These are phyloP conservation scores for Acanthornis magna DNA, from an alignment of 2,797 vertebrate genomes.

Conservation along the genomic window DNA sequence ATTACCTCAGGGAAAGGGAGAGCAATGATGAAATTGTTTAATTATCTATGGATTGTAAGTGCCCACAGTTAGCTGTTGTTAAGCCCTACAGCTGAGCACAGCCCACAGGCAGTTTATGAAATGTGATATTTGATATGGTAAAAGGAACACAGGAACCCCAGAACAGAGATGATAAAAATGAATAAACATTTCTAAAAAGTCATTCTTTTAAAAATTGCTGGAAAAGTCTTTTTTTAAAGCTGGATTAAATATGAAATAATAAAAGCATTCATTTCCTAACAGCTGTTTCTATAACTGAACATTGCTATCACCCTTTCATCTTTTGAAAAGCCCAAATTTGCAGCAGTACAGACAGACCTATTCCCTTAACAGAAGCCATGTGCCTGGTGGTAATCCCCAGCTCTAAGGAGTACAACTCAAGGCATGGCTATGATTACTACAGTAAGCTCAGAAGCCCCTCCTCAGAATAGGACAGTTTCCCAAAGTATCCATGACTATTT, in stretches of 20 bases:
- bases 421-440: neutral
- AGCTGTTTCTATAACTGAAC: neutral
- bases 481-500: neutral
- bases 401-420: neutral
- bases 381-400: neutral
- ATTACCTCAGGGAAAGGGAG: neutral
- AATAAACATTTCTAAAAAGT: neutral
- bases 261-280: neutral
- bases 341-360: neutral
- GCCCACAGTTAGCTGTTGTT: neutral
- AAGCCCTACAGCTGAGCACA: neutral
- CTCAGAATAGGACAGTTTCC: neutral
- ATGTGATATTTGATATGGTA: neutral
- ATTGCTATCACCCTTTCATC: neutral
- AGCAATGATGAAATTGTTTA: neutral
- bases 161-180: neutral
- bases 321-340: neutral
- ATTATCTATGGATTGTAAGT: neutral
- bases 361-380: neutral
- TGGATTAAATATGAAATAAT: neutral
- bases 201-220: neutral
- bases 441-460: neutral
- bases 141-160: neutral
- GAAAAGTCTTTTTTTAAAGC: neutral
- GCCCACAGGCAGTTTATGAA: neutral